Conservation (phyloP, 2,113 vertebrate genomes). For the Procavia capensis region DNA sequence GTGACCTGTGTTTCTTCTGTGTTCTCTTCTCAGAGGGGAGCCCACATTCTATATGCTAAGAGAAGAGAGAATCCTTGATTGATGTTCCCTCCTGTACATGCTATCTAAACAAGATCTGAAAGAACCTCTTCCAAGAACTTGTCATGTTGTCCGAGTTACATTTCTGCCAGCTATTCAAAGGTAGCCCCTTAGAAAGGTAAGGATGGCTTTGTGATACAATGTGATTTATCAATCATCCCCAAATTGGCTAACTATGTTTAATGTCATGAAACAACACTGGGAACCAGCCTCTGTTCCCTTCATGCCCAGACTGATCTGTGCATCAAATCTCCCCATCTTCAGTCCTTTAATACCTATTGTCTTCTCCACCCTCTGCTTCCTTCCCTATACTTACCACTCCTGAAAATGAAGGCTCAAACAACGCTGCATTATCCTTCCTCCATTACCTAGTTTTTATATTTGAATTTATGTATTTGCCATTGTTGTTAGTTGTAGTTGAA, state of each 20-base stretch:
- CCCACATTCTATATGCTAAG: background rate
- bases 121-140: constrained; percentile 47
- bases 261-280: background rate
- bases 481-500: too few species aligned
- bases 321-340: background rate
- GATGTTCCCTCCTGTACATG: background rate
- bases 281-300: background rate
- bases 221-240: background rate
- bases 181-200: background rate
- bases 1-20: constrained; percentile 44
- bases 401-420: background rate
- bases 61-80: constrained; percentile 52
- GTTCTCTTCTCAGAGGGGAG: constrained; percentile 62
- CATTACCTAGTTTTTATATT: background rate
- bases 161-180: background rate
- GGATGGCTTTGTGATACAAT: background rate
- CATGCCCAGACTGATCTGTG: background rate
- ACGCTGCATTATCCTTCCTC: background rate
- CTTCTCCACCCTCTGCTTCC: background rate
- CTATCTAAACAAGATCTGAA: constrained; percentile 62
- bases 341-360: background rate
- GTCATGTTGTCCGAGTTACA: constrained; percentile 55
- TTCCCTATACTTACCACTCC: background rate
- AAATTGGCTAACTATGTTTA: constrained; percentile 42
- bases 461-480: background rate